Evolutionary conservation across 2,888 invertebrate species (phyloP).

Genomic region (Limnephilus lunatus): DNA sequence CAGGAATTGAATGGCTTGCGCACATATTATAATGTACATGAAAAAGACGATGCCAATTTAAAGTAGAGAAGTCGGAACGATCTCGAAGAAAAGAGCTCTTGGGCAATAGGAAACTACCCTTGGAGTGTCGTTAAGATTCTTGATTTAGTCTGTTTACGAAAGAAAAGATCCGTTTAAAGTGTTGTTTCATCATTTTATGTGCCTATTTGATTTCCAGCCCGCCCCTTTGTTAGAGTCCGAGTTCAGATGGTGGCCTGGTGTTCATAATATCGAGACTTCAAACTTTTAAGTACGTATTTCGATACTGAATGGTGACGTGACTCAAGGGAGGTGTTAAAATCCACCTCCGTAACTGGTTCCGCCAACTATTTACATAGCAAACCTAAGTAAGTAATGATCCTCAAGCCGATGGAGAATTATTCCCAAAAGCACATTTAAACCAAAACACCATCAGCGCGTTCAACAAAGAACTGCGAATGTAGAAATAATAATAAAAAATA

Average conservation of each 20-base stretch:
- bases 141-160: not conserved
- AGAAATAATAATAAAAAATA: not conserved
- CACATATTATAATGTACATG: not conserved
- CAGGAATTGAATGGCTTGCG: not conserved
- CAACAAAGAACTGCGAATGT: not conserved
- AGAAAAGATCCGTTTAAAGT: not conserved
- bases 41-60: not conserved
- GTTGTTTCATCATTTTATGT: slow-evolving; percentile 2
- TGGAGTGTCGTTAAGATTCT: not conserved
- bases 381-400: not conserved
- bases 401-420: not conserved
- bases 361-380: not conserved
- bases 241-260: not conserved
- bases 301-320: slow-evolving; percentile 2
- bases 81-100: not conserved
- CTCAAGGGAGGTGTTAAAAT: slow-evolving; percentile 2
- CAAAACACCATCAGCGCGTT: not conserved
- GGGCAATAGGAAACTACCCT: not conserved
- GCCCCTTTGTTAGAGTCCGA: slow-evolving; percentile 2
- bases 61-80: not conserved
- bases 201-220: not conserved
- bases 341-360: not conserved
- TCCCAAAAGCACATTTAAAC: not conserved
- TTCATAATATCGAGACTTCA: not conserved
- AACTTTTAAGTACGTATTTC: not conserved